phyloP scores from a whole-genome alignment of 1,140 invertebrate genomes.

The Nasonia longicornis region DNA sequence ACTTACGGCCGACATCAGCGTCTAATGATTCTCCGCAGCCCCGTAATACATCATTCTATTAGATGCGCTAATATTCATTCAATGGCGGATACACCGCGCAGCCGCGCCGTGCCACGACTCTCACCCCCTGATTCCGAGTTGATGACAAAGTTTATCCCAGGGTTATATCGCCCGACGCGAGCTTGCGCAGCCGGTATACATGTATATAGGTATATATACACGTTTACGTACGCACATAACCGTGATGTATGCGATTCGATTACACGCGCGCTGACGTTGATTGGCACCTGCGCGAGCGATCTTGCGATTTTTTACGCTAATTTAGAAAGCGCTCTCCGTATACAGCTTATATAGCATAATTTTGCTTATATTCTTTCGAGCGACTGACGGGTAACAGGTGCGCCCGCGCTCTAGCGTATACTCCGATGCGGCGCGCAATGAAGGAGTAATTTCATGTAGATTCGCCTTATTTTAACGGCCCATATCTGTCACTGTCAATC shows the following conservation, averaged over 20 bases:
- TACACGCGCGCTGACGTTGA: too few species aligned
- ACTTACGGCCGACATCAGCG: neutral
- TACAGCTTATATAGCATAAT: too few species aligned
- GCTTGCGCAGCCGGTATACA: too few species aligned
- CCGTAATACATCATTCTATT: slow-evolving; percentile 24
- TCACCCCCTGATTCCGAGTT: too few species aligned
- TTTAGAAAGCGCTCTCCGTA: too few species aligned
- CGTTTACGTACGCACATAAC: too few species aligned
- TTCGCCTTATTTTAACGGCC: neutral
- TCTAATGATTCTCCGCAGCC: slow-evolving; percentile 25
- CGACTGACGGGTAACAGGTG: neutral
- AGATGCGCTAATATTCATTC: neutral
- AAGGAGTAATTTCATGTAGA: neutral
- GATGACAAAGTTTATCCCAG: neutral
- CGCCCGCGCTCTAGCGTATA: neutral
- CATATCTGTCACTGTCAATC: slow-evolving; percentile 8
- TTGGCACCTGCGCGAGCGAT: too few species aligned
- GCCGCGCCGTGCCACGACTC: neutral
- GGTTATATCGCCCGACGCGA: too few species aligned
- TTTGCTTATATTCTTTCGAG: too few species aligned
- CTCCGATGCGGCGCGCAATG: neutral
- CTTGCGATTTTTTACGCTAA: too few species aligned
- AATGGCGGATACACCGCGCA: neutral
- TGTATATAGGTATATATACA: too few species aligned
- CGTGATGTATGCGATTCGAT: too few species aligned